Conservation (phyloP, 2,888 invertebrate species). For the Lithophane leautieri region DNA sequence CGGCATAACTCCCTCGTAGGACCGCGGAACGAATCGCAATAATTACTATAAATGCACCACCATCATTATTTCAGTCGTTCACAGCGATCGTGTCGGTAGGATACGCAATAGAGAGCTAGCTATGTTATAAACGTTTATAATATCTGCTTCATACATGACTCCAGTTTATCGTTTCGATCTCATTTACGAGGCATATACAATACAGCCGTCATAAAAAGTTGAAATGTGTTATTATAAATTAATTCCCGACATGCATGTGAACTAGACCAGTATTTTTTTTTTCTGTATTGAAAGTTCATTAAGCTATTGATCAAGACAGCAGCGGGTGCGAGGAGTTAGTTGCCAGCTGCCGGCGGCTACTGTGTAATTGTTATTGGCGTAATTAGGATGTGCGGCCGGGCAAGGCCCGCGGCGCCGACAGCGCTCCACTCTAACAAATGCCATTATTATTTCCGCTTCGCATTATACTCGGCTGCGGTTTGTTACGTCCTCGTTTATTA, state of each 20-base stretch:
- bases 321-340: constrained; percentile 74
- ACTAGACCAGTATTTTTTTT: constrained; percentile 54
- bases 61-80: constrained; percentile 71
- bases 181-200: constrained; percentile 17
- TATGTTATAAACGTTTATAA: constrained; percentile 12
- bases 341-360: constrained; percentile 82
- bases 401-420: constrained; percentile 83
- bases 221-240: constrained; percentile 33
- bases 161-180: constrained; percentile 34
- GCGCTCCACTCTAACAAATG: constrained; percentile 82
- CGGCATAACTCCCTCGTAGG: constrained; percentile 71
- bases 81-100: constrained; percentile 47
- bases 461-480: constrained; percentile 83
- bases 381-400: constrained; percentile 88
- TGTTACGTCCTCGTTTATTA: constrained; percentile 85
- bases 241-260: constrained; percentile 40
- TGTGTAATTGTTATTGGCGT: constrained; percentile 89
- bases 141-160: constrained; percentile 18
- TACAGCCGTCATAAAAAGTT: constrained; percentile 31
- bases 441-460: constrained; percentile 89
- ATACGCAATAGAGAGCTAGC: constrained; percentile 29
- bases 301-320: constrained; percentile 76
- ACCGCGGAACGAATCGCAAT: constrained; percentile 79
- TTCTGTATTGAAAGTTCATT: constrained; percentile 67
- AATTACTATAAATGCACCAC: constrained; percentile 75